Conservation (phyloP, 2,888 invertebrate genomes). For the Drosophila cracens region DNA sequence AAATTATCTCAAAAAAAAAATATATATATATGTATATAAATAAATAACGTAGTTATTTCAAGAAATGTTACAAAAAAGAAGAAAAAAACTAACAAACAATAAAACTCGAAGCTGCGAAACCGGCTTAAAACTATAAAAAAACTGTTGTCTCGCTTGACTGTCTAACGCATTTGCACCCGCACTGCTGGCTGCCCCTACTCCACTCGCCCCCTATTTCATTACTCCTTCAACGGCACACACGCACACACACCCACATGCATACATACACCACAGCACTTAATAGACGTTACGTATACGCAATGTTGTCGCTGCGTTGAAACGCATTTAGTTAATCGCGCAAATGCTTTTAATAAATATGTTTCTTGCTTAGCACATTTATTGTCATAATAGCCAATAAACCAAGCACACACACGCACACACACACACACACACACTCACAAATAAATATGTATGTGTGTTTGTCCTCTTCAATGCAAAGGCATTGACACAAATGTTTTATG, state of each 20-base stretch:
- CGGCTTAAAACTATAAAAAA: conserved; percentile 39
- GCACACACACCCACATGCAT: not conserved
- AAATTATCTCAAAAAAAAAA: conserved; percentile 28
- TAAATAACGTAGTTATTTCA: conserved; percentile 44
- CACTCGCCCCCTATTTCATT: not conserved
- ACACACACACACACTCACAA: conserved; percentile 7
- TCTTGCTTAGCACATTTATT: conserved; percentile 54
- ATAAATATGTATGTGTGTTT: conserved; percentile 2
- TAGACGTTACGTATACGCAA: conserved; percentile 65
- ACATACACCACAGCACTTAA: conserved; percentile 10
- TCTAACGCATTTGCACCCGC: conserved; percentile 69
- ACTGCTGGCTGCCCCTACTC: conserved; percentile 2
- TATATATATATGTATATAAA: conserved; percentile 13
- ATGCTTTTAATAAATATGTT: conserved; percentile 72
- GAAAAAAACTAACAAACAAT: conserved; percentile 35
- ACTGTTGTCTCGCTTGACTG: conserved; percentile 34
- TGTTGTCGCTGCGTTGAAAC: conserved; percentile 40
- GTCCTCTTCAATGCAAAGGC: conserved; percentile 31
- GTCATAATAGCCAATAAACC: conserved; percentile 72
- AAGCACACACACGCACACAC: conserved; percentile 28
- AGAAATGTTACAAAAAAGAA: conserved; percentile 39
- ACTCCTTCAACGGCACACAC: not conserved
- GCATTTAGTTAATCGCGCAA: conserved; percentile 73
- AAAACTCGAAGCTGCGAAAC: conserved; percentile 48
- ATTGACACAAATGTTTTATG: conserved; percentile 68